Base-by-base conservation (phyloP, 1,140 invertebrate genomes). In the Platyscapa corneri region DNA sequence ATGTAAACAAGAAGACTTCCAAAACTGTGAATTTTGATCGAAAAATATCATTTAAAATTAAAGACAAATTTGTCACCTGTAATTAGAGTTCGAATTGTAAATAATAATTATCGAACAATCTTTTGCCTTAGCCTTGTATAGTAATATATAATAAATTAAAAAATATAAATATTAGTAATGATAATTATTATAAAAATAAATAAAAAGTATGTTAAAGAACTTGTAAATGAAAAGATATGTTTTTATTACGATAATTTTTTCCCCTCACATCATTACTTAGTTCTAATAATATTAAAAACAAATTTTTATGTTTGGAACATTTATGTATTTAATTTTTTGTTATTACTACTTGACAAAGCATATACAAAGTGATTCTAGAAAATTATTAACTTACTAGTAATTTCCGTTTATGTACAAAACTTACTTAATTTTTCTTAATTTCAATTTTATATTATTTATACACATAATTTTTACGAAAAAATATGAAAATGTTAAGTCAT, bases 111-210 rank as follows among this genome's bases (percentile, higher is more conserved):
- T 84, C n/a, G 8, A 82, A 82, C 30, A 34, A 86, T 86, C 82
- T 30, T 82, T 86, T 86, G 79, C 74, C 56, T 82, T 86, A 78
- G 80, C 32, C 70, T 86, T 42, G 56, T 82, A 82, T 86, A 86
- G 85, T 56, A 49, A 42, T 65, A 27, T 78, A 78, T 30, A 82
- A 86, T 46, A 86, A 82, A 77, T 85, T 67, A 82, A 82, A 49
- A 85, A 75, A 74, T 74, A 84, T 64, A 32, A 75, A 85, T 82
- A 86, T 77, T 42, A 77, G 20, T 76, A 86, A 81, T 82, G 49
- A 86, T 82, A 56, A 82, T 82, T 82, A 82, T 67, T 86, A 82
- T 82, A 85, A 85, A 86, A 67, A 82, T 30, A 86, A 86, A 86
- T 86, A 86, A 85, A 85, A 82, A 82, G 60, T 86, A 82, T 34